Base-by-base conservation (phyloP, 2,113 vertebrate genomes). In the Pan paniscus region DNA sequence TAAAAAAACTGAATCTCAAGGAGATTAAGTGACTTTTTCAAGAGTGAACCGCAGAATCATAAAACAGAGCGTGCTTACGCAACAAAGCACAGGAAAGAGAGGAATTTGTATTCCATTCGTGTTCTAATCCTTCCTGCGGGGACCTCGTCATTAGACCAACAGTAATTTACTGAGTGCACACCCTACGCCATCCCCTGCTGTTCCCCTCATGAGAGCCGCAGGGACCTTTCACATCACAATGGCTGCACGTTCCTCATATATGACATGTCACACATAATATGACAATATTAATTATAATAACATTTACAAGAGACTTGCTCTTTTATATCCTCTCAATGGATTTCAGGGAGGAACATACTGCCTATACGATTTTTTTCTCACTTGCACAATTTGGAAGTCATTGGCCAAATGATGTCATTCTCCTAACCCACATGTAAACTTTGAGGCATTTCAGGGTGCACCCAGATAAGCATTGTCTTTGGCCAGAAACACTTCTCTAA, bases 1-100 rank as follows among this genome's bases (percentile, higher is more conserved):
- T 90, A 59, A 79, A 88, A 93, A 92, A 80, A n/a, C 11, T 59
- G 38, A 94, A 61, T 92, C 52, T 91, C 68, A 95, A 91, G 38
- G 48, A 89, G 80, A 91, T 87, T 84, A 50, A 94, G 64, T 82
- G 68, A 86, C 32, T 76, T 86, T 78, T 75, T 76, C 38, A 61
- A 80, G 32, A 84, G 61, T 84, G 81, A 89, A 94, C 1, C 20
- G 12, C 50, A 84, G 78, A 89, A 82, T 59, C 73, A 94, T 84
- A 91, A 94, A 92, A 82, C 16, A 40, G 32, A 6, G 16, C 4
- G 0, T 11, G 40, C n/a, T 73, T 92, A 46, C 12, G 9, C 20
- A 81, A 82, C 22, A 67, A 78, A 80, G 89, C 9, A 25, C 2
- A 75, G 68, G 23, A 46, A 50, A 89, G 20, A 61, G n/a, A 17